Percentiles rank a stretch among this genome's conserved stretches.
Conservation (phyloP, 2,797 vertebrate genomes). For the Ibycter americanus region DNA sequence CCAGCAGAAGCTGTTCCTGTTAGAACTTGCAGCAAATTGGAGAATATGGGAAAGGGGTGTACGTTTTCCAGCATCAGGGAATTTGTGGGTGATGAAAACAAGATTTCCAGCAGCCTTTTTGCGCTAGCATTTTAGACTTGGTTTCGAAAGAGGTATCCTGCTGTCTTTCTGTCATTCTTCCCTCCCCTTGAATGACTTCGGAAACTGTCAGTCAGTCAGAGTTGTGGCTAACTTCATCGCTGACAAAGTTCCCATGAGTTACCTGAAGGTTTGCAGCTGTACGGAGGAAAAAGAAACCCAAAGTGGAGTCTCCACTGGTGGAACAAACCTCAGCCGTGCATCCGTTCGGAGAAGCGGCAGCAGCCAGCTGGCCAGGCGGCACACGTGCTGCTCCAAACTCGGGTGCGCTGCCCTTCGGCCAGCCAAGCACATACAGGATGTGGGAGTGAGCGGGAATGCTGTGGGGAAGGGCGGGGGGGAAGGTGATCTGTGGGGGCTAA, state of each 20-base stretch:
- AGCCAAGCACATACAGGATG: not conserved
- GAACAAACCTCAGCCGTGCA: not conserved
- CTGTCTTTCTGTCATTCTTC: not conserved
- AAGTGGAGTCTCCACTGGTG: not conserved
- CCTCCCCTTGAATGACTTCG: not conserved
- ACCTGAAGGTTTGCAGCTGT: not conserved
- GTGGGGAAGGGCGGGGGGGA: not conserved
- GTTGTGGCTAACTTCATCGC: not conserved
- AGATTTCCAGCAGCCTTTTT: not conserved
- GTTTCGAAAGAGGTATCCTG: not conserved
- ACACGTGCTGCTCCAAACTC: not conserved
- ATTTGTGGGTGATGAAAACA: constrained; percentile 33
- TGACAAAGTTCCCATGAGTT: not conserved
- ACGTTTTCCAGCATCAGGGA: constrained; percentile 51
- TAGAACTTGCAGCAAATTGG: constrained; percentile 66
- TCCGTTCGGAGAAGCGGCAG: not conserved
- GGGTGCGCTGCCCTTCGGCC: not conserved
- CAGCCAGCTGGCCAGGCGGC: not conserved
- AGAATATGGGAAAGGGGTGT: constrained; percentile 33
- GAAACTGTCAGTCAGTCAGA: not conserved
- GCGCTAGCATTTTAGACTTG: not conserved
- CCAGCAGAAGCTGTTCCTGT: constrained; percentile 59
- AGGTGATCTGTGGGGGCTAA: not conserved
- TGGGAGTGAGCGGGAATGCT: not conserved
- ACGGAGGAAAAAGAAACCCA: not conserved